Conservation (phyloP, 2,113 vertebrate species). For the Emydura subglobosa region DNA sequence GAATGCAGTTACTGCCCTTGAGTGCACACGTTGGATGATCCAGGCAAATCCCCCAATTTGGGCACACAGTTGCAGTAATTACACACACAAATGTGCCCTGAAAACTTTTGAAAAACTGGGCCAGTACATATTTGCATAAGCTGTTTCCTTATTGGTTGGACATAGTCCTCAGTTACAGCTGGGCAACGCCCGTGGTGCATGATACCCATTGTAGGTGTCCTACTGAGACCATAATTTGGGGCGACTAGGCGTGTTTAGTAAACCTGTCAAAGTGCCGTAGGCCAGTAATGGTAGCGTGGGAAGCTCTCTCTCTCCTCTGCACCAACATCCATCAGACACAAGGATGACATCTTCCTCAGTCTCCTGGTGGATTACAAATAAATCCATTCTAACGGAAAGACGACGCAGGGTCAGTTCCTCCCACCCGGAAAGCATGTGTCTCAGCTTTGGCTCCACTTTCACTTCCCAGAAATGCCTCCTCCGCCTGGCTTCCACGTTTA, state of each 20-base stretch:
- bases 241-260: background rate
- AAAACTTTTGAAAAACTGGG: background rate
- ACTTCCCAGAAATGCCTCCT: conserved; percentile 54
- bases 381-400: background rate
- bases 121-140: background rate
- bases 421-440: conserved; percentile 37
- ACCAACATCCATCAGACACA: background rate
- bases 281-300: background rate
- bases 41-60: background rate
- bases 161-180: background rate
- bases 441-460: conserved; percentile 41
- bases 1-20: too few relatives aligned
- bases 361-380: background rate
- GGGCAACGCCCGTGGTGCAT: background rate
- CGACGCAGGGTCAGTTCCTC: conserved; percentile 24
- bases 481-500: background rate
- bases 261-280: background rate
- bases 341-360: background rate
- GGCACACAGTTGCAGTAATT: background rate
- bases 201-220: background rate
- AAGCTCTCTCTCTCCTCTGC: conserved; percentile 17
- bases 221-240: background rate
- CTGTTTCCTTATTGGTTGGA: background rate
- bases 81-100: background rate
- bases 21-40: background rate